phyloP scores from a whole-genome alignment of 2,113 vertebrate genomes.

The Kryptolebias marmoratus region DNA sequence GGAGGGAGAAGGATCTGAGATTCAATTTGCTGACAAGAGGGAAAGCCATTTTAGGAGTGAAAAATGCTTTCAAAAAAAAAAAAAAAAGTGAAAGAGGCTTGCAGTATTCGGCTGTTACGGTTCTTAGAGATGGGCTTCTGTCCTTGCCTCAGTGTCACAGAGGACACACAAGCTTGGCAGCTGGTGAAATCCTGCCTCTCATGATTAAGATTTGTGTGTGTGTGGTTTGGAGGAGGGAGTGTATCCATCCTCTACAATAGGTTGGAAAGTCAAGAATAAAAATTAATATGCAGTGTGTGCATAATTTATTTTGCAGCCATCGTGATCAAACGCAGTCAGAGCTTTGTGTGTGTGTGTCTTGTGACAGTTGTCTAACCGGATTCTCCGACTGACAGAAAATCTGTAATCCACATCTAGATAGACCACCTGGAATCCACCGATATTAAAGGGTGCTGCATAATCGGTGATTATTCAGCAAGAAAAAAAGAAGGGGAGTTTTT shows the following conservation, averaged over 20 bases:
- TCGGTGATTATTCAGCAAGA: conserved; percentile 46
- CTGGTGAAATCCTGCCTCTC: conserved; percentile 33
- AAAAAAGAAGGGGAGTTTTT: conserved; percentile 36
- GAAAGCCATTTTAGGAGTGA: conserved; percentile 73
- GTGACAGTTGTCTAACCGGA: conserved; percentile 26
- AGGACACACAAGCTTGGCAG: conserved; percentile 15
- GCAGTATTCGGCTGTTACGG: conserved; percentile 29
- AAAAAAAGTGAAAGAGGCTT: conserved; percentile 59
- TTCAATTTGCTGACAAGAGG: conserved; percentile 76
- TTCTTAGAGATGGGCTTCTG: conserved; percentile 47
- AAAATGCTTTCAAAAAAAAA: conserved; percentile 69
- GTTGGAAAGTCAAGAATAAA: conserved; percentile 54
- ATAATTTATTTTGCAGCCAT: conserved; percentile 56
- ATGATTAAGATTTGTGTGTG: not conserved
- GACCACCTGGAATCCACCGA: conserved; percentile 30
- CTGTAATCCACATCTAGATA: conserved; percentile 34
- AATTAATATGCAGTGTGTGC: conserved; percentile 49
- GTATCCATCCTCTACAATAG: conserved; percentile 37
- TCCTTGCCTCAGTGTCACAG: conserved; percentile 31
- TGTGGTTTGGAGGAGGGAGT: not conserved
- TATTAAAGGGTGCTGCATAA: conserved; percentile 53
- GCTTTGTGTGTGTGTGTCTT: not conserved
- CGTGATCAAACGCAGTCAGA: conserved; percentile 48
- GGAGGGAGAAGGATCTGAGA: conserved; percentile 63
- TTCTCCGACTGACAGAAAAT: conserved; percentile 21